phyloP scores from a whole-genome alignment of 2,797 vertebrate species.

The Numenius phaeopus region DNA sequence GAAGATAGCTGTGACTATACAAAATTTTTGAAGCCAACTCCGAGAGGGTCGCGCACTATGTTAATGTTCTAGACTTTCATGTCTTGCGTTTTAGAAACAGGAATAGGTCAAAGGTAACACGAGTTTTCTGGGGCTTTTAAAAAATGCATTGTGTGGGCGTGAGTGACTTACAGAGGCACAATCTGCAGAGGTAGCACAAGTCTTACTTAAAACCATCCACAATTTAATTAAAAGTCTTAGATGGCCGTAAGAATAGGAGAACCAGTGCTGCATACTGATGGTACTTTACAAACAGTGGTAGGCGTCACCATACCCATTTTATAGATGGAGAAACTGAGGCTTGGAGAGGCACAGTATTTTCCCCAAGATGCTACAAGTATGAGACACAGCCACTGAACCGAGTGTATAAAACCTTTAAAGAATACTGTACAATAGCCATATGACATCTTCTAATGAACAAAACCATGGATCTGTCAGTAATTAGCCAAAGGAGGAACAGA shows the following conservation, averaged over 20 bases:
- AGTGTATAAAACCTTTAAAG: neutral
- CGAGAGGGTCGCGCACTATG: neutral
- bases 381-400: neutral
- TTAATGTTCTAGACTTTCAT: neutral
- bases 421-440: neutral
- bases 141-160: neutral
- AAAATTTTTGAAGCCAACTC: neutral
- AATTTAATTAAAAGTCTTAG: neutral
- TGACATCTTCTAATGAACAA: neutral
- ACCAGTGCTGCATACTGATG: rapidly evolving
- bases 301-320: neutral
- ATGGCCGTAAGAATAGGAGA: neutral
- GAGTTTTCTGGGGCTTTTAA: neutral
- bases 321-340: neutral
- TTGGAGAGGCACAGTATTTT: neutral
- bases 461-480: neutral
- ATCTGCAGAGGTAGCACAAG: neutral
- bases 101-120: neutral
- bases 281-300: neutral
- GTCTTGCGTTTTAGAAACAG: neutral
- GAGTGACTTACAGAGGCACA: neutral
- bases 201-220: neutral
- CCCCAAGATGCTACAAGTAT: neutral
- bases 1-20: neutral
- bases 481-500: neutral